Base-by-base conservation (phyloP, 2,113 vertebrate genomes). In the Tonatia bakeri region DNA sequence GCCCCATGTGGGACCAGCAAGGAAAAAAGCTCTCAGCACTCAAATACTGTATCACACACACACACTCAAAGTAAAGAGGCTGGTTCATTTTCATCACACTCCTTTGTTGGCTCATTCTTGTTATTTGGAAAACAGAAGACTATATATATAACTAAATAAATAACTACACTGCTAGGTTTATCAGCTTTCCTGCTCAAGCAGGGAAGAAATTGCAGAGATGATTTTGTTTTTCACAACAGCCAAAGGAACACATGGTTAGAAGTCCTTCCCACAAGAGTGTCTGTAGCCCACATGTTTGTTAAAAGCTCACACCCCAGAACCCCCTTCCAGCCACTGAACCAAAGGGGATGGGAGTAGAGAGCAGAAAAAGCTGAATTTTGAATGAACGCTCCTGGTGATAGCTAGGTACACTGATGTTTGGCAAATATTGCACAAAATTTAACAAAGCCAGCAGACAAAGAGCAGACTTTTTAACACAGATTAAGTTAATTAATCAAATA, bases 361-460 rank as follows among this genome's bases (percentile, higher is more conserved):
- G 47, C 14, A 59, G 13, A 47, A 2, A 14, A 50, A 79, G 13
- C 76, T 65, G 45, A 72, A 52, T 24, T n/a, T 19, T 56, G 87
- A 50, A 33, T 2, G 5, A 47, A n/a, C 8, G 0, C 3, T n/a
- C 26, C 12, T 2, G 4, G 2, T 67, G 28, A 73, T 36, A 47
- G 14, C 52, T 67, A 67, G n/a, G 17, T 31, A 20, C 11, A 31
- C 4, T 24, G 22, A 81, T 40, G 52, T 59, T 31, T 82, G 22
- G 28, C 5, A 96, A 89, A 50, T 59, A 70, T 0, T 50, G 7
- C 12, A 56, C 8, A 83, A 87, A 70, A 47, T 6, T 22, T 31
- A 70, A 72, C 15, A 33, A 40, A 47, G 20, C 28, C 70, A 4
- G 19, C 14, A 93, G 13, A 70, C 14, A 38, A 59, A 47, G 33